phyloP scores from a whole-genome alignment of 2,888 invertebrate species.

The Tinea trinotella region DNA sequence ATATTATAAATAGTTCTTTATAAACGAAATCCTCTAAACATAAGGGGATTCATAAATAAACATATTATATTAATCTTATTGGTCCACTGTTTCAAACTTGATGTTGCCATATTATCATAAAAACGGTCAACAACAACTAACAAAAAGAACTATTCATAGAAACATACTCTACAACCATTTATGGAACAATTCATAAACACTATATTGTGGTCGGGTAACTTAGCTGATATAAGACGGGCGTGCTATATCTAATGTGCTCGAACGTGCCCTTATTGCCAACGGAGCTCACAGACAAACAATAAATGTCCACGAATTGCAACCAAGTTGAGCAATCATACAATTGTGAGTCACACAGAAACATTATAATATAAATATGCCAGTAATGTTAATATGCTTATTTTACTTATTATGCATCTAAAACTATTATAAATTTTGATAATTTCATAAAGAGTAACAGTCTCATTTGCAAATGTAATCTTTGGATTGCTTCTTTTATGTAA shows the following conservation, averaged over 20 bases:
- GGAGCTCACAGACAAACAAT: neutral
- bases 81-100: constrained; percentile 7
- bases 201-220: neutral
- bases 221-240: no score
- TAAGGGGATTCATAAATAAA: neutral
- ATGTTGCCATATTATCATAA: neutral
- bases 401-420: constrained; percentile 1
- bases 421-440: constrained; percentile 7
- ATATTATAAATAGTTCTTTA: neutral
- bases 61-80: constrained; percentile 2
- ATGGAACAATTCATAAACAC: neutral
- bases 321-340: neutral
- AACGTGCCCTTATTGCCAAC: no score
- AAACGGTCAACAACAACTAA: neutral
- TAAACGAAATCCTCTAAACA: neutral
- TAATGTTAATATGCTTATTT: neutral
- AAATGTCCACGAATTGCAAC: neutral
- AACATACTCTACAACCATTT: neutral
- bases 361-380: neutral
- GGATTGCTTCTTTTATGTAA: neutral
- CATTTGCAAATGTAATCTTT: constrained; percentile 16
- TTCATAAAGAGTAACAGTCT: constrained; percentile 17
- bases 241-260: no score
- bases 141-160: neutral
- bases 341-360: neutral